Evolutionary conservation across 2,888 invertebrate species (phyloP).

Genomic region (Carabus problematicus): DNA sequence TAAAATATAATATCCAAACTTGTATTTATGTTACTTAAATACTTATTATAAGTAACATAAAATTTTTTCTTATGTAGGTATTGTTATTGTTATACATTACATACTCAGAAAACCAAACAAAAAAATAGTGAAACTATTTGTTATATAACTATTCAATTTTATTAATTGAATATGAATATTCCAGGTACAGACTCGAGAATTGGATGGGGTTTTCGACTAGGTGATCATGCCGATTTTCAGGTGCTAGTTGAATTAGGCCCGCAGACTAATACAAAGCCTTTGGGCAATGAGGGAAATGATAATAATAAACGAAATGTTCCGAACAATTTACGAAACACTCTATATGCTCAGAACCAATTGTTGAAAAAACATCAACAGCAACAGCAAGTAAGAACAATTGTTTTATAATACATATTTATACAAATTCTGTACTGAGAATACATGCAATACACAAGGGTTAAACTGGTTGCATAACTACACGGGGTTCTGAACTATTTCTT

Average conservation of each 20-base stretch:
- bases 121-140: background rate
- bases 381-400: slow-evolving; percentile 9
- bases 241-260: slow-evolving; percentile 79
- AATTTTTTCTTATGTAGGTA: no score
- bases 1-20: no score
- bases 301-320: slow-evolving; percentile 61
- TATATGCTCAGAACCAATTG: slow-evolving; percentile 59
- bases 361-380: slow-evolving; percentile 51
- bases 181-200: slow-evolving; percentile 81
- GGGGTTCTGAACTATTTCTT: background rate
- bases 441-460: background rate
- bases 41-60: no score
- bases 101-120: background rate
- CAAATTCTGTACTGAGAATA: background rate
- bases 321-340: slow-evolving; percentile 52
- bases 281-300: slow-evolving; percentile 62
- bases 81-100: background rate
- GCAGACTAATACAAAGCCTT: slow-evolving; percentile 74
- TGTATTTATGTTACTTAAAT: no score
- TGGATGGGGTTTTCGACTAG: slow-evolving; percentile 81
- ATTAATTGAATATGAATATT: slow-evolving; percentile 46
- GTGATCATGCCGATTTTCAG: slow-evolving; percentile 83
- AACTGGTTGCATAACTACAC: background rate
- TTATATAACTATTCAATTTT: no score
- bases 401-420: background rate